Percentiles rank a stretch among this genome's conserved stretches.
phyloP scores from a whole-genome alignment of 2,888 invertebrate species.

The Thecocarcelia acutangulata region DNA sequence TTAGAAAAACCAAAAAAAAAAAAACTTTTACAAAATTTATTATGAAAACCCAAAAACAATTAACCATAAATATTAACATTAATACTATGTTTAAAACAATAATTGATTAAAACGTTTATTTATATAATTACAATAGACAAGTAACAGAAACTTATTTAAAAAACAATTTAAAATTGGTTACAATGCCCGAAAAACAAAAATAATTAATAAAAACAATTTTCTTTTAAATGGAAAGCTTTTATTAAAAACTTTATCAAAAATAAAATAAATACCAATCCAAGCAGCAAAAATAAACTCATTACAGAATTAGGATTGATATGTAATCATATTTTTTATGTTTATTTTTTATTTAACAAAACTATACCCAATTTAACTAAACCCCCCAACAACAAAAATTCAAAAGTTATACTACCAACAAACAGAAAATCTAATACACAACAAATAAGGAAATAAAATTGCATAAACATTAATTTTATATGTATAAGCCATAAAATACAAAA shows the following conservation, averaged over 20 bases:
- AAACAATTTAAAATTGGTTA: conserved; percentile 68
- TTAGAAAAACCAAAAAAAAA: conserved; percentile 36
- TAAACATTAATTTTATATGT: conserved; percentile 60
- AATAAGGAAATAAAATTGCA: conserved; percentile 43
- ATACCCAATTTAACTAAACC: conserved; percentile 7
- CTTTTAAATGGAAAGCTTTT: conserved; percentile 77
- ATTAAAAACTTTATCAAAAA: conserved; percentile 71
- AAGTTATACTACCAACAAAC: conserved; percentile 33
- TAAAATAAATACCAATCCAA: conserved; percentile 37
- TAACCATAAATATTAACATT: conserved; percentile 59
- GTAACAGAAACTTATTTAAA: conserved; percentile 66
- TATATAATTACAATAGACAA: conserved; percentile 67
- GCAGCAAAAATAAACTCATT: conserved; percentile 49
- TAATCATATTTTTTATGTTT: conserved; percentile 47
- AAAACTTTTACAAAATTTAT: conserved; percentile 61
- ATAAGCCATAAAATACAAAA: conserved; percentile 63
- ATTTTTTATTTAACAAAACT: conserved; percentile 45
- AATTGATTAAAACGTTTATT: conserved; percentile 42
- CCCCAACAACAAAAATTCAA: not conserved
- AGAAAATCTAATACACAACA: conserved; percentile 43
- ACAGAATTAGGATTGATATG: conserved; percentile 42
- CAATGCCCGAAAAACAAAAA: conserved; percentile 69
- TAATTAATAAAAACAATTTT: conserved; percentile 68
- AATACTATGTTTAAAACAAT: conserved; percentile 56
- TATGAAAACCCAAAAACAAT: conserved; percentile 27